These are phyloP conservation scores for Spatulosminthurus flaviceps DNA, from an alignment of 2,888 invertebrate genomes.

Conservation along the genomic window DNA sequence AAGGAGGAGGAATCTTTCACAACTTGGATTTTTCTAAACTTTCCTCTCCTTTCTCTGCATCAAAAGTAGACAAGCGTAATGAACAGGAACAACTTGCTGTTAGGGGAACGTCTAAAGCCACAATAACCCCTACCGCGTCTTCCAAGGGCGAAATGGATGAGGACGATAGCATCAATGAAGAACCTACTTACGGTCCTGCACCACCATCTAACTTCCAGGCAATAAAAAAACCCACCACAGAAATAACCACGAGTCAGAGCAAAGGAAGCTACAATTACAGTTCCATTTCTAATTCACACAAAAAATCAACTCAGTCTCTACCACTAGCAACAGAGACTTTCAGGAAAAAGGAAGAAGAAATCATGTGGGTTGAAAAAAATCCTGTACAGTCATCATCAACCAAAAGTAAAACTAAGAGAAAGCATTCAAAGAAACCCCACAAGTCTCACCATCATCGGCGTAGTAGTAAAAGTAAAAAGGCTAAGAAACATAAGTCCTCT, in stretches of 20 bases:
- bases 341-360: slow-evolving; percentile 49
- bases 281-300: background rate
- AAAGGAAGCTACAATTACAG: background rate
- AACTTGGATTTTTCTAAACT: slow-evolving; percentile 48
- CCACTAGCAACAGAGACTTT: background rate
- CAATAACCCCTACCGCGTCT: background rate
- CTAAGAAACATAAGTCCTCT: slow-evolving; percentile 45
- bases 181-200: slow-evolving; percentile 32
- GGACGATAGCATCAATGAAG: slow-evolving; percentile 15
- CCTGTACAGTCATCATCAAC: background rate
- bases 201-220: slow-evolving; percentile 11
- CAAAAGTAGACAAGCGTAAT: slow-evolving; percentile 7
- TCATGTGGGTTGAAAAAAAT: slow-evolving; percentile 59
- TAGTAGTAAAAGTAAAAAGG: slow-evolving; percentile 47
- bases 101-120: background rate
- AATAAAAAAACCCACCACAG: background rate
- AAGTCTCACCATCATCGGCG: slow-evolving; percentile 27
- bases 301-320: background rate
- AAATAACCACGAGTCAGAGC: background rate
- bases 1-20: slow-evolving; percentile 55
- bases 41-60: background rate
- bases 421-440: slow-evolving; percentile 36
- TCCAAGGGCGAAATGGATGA: slow-evolving; percentile 23
- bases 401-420: slow-evolving; percentile 21
- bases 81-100: background rate